These are phyloP conservation scores for Pangasius mekongensis DNA, from an alignment of 2,797 vertebrate genomes.

Conservation along the genomic window DNA sequence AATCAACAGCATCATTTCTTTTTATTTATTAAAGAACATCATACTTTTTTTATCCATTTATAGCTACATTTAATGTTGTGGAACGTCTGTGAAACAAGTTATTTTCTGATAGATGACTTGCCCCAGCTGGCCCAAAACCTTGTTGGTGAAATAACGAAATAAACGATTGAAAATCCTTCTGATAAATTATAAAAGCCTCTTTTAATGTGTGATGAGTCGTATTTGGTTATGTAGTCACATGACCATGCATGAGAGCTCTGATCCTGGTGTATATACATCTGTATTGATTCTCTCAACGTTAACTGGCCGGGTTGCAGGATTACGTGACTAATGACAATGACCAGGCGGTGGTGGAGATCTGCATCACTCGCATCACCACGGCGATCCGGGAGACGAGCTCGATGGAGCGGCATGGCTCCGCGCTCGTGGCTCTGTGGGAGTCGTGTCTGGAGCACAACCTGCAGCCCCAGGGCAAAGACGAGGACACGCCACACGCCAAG, in stretches of 20 bases:
- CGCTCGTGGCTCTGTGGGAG: constrained; percentile 92
- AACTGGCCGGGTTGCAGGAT: constrained; percentile 77
- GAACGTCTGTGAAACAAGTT: no score
- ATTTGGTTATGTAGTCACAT: neutral
- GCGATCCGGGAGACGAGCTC: constrained; percentile 90
- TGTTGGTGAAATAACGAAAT: neutral
- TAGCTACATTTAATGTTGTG: neutral
- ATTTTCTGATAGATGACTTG: no score
- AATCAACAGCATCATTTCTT: neutral
- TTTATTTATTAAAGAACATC: no score
- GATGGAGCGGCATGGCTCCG: constrained; percentile 84
- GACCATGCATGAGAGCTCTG: neutral
- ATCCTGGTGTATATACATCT: neutral
- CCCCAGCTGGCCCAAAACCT: neutral
- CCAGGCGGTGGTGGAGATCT: constrained; percentile 97
- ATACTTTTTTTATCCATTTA: neutral
- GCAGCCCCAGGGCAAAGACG: constrained; percentile 80
- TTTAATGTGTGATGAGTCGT: neutral
- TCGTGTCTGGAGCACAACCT: constrained; percentile 92
- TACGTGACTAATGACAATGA: constrained; percentile 93
- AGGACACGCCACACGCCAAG: constrained; percentile 92
- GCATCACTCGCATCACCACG: constrained; percentile 91
- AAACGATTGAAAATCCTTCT: neutral
- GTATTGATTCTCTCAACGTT: neutral
- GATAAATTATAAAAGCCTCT: neutral